Percentiles rank a stretch among this genome's conserved stretches.
phyloP scores from a whole-genome alignment of 2,113 vertebrate species.

The cat (Felis catus) region F.catus_Fca126_mat1.0 CM031417.1:50220001-50220500 shows the following conservation, averaged over 20 bases:
- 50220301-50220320: background rate
- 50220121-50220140: background rate
- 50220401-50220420: background rate
- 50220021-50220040: background rate
- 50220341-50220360: background rate
- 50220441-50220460: background rate
- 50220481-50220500: background rate
- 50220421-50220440: background rate
- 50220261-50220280: background rate
- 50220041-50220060: background rate
- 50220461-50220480: background rate
- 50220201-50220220: background rate
- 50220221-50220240: background rate
- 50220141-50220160: background rate
- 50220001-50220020: background rate
- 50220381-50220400: background rate
- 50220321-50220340: too few species aligned
- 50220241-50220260: background rate
- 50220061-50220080: background rate
- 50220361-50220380: background rate
- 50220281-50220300: background rate
- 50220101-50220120: background rate
- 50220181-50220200: conserved; percentile 16
- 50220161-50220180: background rate
- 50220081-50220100: background rate